Evolutionary conservation across 1,140 invertebrate genomes (phyloP).

Genomic region (Artemia franciscana): DNA sequence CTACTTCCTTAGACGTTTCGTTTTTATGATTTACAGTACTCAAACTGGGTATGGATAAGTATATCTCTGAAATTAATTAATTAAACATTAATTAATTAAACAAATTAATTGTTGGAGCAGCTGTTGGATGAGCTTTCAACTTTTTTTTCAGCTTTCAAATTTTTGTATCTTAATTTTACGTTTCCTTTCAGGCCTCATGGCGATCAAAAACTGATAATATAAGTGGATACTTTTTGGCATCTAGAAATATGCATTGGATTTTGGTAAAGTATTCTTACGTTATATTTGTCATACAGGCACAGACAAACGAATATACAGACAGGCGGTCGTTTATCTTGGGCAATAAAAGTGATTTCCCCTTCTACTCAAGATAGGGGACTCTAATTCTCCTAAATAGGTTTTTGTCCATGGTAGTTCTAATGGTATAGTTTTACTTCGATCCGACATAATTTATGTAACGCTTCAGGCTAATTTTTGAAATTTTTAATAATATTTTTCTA

Average conservation of each 20-base stretch:
- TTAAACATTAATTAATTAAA: too few species aligned
- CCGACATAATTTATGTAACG: too few species aligned
- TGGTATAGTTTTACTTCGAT: slow-evolving; percentile 29
- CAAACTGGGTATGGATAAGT: too few species aligned
- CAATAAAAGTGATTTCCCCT: slow-evolving; percentile 34
- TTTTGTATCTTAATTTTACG: too few species aligned
- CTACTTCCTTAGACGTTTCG: too few species aligned
- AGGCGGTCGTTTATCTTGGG: slow-evolving; percentile 30
- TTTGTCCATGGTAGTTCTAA: slow-evolving; percentile 34
- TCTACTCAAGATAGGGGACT: too few species aligned
- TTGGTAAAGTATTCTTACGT: slow-evolving; percentile 15
- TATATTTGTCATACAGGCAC: not conserved
- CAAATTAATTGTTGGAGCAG: too few species aligned
- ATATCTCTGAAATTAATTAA: too few species aligned
- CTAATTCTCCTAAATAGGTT: too few species aligned
- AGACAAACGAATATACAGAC: not conserved
- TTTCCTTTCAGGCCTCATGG: not conserved
- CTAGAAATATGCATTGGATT: slow-evolving; percentile 24
- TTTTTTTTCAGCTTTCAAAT: too few species aligned
- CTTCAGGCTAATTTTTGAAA: slow-evolving; percentile 26
- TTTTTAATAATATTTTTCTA: slow-evolving; percentile 21
- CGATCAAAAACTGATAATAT: slow-evolving; percentile 22
- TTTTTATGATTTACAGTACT: too few species aligned
- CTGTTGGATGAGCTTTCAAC: too few species aligned
- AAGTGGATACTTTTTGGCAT: slow-evolving; percentile 30